phyloP scores from a whole-genome alignment of 2,113 vertebrate genomes.

The Lota lota region DNA sequence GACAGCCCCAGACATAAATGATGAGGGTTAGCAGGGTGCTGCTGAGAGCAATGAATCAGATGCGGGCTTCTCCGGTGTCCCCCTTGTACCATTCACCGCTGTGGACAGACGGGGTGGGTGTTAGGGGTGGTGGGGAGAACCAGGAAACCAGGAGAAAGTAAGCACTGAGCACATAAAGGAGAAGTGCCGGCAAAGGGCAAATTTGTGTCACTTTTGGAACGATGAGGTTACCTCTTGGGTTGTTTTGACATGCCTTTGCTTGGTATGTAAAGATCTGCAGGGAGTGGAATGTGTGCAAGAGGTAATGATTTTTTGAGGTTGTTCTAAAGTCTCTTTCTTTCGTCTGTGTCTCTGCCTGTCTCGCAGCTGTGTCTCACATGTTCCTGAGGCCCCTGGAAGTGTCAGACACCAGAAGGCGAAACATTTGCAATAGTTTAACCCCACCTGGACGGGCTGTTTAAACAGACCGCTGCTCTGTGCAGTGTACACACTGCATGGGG shows the following conservation, averaged over 20 bases:
- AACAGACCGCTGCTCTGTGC: slow-evolving; percentile 59
- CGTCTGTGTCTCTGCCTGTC: slow-evolving; percentile 45
- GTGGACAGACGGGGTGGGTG: slow-evolving; percentile 26
- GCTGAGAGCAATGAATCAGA: slow-evolving; percentile 60
- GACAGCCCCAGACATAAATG: slow-evolving; percentile 46
- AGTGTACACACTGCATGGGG: slow-evolving; percentile 41
- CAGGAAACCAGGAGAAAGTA: slow-evolving; percentile 36
- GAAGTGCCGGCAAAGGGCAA: slow-evolving; percentile 25
- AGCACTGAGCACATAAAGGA: slow-evolving; percentile 35
- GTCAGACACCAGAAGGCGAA: slow-evolving; percentile 66
- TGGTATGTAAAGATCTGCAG: slow-evolving; percentile 3
- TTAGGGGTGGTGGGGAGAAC: slow-evolving; percentile 9
- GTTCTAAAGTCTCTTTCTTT: slow-evolving; percentile 43
- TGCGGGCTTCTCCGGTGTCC: slow-evolving; percentile 42
- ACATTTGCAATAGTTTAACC: slow-evolving; percentile 70
- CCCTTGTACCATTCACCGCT: slow-evolving; percentile 23
- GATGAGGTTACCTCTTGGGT: not conserved
- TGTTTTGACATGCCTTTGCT: not conserved
- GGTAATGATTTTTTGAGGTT: slow-evolving; percentile 44
- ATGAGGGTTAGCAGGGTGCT: slow-evolving; percentile 40
- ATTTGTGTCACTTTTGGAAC: too few species aligned
- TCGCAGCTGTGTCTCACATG: slow-evolving; percentile 77
- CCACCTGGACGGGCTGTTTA: slow-evolving; percentile 71
- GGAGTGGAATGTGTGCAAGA: slow-evolving; percentile 29
- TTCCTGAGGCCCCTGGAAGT: slow-evolving; percentile 65